Conservation (phyloP, 2,888 invertebrate species). For the Torymus tubicola region DNA sequence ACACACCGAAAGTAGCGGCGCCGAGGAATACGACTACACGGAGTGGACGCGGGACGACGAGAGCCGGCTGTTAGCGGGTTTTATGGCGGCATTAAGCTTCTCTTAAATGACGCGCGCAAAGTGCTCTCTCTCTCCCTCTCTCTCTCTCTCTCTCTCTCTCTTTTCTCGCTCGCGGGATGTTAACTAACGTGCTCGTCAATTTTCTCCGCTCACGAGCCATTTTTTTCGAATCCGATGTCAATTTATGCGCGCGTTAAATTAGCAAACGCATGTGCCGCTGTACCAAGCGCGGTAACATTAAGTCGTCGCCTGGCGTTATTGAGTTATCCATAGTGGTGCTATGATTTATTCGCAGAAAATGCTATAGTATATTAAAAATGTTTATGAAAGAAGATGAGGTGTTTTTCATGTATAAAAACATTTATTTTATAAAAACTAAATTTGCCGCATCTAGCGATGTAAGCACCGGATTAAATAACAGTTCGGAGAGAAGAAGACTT, state of each 20-base stretch:
- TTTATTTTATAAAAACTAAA: too few relatives aligned
- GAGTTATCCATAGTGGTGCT: too few relatives aligned
- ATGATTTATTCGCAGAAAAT: too few relatives aligned
- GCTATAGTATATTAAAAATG: too few relatives aligned
- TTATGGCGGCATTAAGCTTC: conserved; percentile 71
- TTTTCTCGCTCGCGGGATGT: neutral
- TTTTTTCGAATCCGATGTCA: conserved; percentile 5
- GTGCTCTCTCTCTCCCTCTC: conserved; percentile 62
- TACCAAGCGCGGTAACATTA: neutral
- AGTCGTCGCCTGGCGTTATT: too few relatives aligned
- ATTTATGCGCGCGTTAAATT: neutral
- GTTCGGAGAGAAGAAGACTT: neutral
- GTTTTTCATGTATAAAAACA: too few relatives aligned
- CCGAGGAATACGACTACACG: conserved; percentile 13
- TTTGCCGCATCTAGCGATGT: too few relatives aligned
- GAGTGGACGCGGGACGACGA: conserved; percentile 50
- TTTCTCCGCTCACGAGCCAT: neutral
- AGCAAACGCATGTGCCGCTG: neutral
- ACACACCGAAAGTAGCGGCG: conserved; percentile 11
- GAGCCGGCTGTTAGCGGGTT: conserved; percentile 67
- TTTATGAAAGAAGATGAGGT: too few relatives aligned
- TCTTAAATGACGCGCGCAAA: conserved; percentile 70
- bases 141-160: neutral
- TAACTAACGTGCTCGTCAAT: conserved; percentile 32
- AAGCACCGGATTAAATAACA: too few relatives aligned